Conservation (phyloP, 2,113 vertebrate species). For the Willisornis vidua region DNA sequence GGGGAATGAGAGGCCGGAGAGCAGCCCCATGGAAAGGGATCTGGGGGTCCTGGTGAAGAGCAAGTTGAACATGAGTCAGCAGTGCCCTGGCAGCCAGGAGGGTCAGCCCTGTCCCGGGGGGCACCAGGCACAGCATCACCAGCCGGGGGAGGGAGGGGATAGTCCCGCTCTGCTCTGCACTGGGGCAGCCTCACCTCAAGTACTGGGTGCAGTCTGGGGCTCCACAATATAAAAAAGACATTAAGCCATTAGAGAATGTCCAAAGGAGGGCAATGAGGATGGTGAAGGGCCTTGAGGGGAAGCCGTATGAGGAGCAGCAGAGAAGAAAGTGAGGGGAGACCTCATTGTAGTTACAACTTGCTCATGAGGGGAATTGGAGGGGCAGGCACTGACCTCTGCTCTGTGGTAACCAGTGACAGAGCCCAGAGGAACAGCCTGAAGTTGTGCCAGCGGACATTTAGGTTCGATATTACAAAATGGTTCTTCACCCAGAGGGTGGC, state of each 20-base stretch:
- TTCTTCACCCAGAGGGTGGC: rapidly evolving
- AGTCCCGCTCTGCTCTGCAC: neutral
- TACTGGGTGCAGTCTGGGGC: neutral
- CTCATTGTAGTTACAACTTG: rapidly evolving
- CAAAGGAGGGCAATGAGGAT: rapidly evolving
- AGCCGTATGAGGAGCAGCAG: rapidly evolving
- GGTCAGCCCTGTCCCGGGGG: no score
- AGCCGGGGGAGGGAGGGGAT: no score
- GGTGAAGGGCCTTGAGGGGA: neutral
- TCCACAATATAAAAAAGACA: neutral
- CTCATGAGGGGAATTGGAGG: rapidly evolving
- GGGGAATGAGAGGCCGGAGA: neutral
- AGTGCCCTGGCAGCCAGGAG: neutral
- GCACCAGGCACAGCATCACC: no score
- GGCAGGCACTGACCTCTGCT: neutral
- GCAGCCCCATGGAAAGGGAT: rapidly evolving
- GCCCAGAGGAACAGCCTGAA: rapidly evolving
- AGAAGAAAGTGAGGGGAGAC: neutral
- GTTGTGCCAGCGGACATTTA: neutral
- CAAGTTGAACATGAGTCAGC: rapidly evolving
- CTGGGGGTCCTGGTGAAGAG: rapidly evolving
- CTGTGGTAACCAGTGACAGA: neutral
- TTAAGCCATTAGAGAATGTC: rapidly evolving
- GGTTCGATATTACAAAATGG: neutral
- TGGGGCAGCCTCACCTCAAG: rapidly evolving